Percentiles rank a stretch among this genome's conserved stretches.
phyloP scores from a whole-genome alignment of 30 jellyfish, hydroid and myxozoan species.

The Catostylus mosaicus region DNA sequence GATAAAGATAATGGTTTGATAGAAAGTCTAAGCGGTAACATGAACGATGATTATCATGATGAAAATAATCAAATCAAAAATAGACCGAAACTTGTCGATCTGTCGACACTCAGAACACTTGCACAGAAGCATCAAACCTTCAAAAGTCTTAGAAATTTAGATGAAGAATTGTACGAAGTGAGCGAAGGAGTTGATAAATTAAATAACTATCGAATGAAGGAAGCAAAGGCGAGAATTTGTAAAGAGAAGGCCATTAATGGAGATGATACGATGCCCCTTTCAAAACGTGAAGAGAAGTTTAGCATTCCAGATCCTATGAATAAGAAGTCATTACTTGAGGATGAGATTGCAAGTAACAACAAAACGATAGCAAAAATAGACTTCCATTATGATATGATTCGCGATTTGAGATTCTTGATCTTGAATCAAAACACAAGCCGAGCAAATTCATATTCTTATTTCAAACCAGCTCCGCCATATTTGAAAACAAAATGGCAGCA shows the following conservation, averaged over 20 bases:
- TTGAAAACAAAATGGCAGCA: conserved; percentile 70
- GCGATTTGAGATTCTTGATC: conserved; percentile 58
- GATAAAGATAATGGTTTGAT: background rate
- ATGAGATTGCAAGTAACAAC: conserved; percentile 34
- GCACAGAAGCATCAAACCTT: conserved; percentile 71
- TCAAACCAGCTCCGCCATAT: conserved; percentile 70
- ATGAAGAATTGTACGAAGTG: conserved; percentile 48
- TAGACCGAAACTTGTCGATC: conserved; percentile 38
- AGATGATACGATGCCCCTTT: conserved; percentile 20
- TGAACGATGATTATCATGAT: background rate
- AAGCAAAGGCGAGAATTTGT: conserved; percentile 22
- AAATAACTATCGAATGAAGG: conserved; percentile 29
- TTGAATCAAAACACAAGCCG: conserved; percentile 62
- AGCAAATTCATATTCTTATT: conserved; percentile 54
- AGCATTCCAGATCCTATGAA: conserved; percentile 55
- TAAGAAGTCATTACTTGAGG: conserved; percentile 20
- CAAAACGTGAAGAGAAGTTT: conserved; percentile 28
- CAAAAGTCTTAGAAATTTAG: conserved; percentile 43
- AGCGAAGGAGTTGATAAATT: conserved; percentile 44
- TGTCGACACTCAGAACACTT: conserved; percentile 54
- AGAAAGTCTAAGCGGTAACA: background rate
- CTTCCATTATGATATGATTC: conserved; percentile 59
- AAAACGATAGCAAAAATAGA: conserved; percentile 38
- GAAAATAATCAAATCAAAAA: background rate
- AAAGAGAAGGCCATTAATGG: conserved; percentile 1